These are phyloP conservation scores for Percopsis omiscomaycus DNA, from an alignment of 2,797 vertebrate species.

Conservation along the genomic window DNA sequence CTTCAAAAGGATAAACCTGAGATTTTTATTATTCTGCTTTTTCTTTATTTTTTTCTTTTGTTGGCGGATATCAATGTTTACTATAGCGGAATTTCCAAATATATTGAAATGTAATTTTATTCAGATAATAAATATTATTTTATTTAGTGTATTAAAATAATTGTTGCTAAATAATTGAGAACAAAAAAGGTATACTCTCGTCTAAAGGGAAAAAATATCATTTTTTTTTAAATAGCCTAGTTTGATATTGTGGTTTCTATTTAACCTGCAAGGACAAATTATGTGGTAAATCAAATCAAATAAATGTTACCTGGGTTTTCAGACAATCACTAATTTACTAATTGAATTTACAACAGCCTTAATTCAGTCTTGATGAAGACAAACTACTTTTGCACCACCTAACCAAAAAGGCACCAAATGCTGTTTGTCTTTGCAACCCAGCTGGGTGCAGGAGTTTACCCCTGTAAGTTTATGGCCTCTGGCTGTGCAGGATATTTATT, in stretches of 20 bases:
- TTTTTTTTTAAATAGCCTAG: slow-evolving; percentile 10
- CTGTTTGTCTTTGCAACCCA: slow-evolving; percentile 65
- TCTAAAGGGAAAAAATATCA: neutral
- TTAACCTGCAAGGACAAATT: slow-evolving; percentile 13
- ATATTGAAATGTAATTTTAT: too few relatives aligned
- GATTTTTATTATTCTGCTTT: too few relatives aligned
- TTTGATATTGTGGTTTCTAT: slow-evolving; percentile 15
- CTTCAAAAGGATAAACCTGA: neutral
- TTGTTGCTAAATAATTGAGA: neutral
- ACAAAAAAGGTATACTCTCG: slow-evolving; percentile 3
- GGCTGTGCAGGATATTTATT: slow-evolving; percentile 79
- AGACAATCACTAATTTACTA: slow-evolving; percentile 37
- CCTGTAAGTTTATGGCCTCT: slow-evolving; percentile 71
- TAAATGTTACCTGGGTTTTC: slow-evolving; percentile 24
- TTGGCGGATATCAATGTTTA: too few relatives aligned
- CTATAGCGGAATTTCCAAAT: too few relatives aligned
- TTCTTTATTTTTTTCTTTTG: too few relatives aligned
- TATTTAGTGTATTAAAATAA: neutral
- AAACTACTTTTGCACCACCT: slow-evolving; percentile 56
- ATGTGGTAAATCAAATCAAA: slow-evolving; percentile 9
- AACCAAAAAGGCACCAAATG: slow-evolving; percentile 71
- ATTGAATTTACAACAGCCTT: slow-evolving; percentile 48
- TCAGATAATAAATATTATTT: neutral
- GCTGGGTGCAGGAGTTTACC: slow-evolving; percentile 66
- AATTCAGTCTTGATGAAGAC: slow-evolving; percentile 60